Evolutionary conservation across 2,797 vertebrate genomes (phyloP), one percentile per base, ranked within the genome.

Genomic region (Gadopsis marmoratus): DNA sequence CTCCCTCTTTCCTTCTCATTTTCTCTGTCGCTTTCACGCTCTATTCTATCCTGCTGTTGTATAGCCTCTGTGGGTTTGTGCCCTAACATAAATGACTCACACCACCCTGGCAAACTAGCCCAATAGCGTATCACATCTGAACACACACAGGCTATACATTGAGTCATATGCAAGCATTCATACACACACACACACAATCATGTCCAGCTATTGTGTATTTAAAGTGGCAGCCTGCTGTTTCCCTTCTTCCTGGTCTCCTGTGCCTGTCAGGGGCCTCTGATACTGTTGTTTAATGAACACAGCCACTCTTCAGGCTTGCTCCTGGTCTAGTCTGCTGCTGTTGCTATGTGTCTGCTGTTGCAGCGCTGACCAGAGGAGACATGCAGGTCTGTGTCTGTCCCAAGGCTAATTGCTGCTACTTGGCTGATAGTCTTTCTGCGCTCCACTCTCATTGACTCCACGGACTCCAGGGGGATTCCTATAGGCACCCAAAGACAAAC

Each of bases 401-500:
- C 87, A 41, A 56, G 89, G 91, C 91, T 95, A 94, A 94, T 94
- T 94, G 93, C 92, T 85, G 91, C 87, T 89, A 68, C 88, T 79
- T 83, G 84, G 90, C 90, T 83, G 88, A 89, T 89, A 87, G 90
- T 93, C 91, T 91, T 90, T 82, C 89, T 84, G 79, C 71, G 85
- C 85, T 83, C 66, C 64, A 17, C 78, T 92, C 87, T 90, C 91
- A 92, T 93, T 91, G 94, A 94, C 90, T 94, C 85, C 86, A 76
- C 7, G 74, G 86, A 85, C 90, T 90, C 89, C 77, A 26, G 84
- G 74, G 85, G 81, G 84, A 90, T 87, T 91, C 91, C 87, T 88
- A 85, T 78, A 83, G 84, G 90, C 86, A 86, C 89, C 87, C 77
- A 89, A 91, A 94, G 91, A 94, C 93, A 94, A 94, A 95, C 93